These are phyloP conservation scores for Megalops atlanticus DNA, from an alignment of 2,113 vertebrate genomes.

Conservation along the genomic window DNA sequence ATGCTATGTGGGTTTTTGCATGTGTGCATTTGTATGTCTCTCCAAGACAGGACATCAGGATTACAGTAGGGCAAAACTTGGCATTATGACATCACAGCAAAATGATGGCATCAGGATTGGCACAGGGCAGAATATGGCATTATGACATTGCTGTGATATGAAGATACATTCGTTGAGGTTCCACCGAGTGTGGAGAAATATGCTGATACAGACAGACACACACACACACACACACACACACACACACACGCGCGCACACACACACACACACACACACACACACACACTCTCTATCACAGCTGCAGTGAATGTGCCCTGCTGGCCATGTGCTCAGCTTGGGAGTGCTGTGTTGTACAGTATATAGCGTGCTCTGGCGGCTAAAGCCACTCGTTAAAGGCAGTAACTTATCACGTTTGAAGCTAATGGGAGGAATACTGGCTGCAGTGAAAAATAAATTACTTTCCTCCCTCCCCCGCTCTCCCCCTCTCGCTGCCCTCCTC, in stretches of 20 bases:
- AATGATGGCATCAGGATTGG: no score
- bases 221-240: not conserved
- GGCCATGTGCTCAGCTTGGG: no score
- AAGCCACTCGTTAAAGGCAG: conserved; percentile 76
- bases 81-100: no score
- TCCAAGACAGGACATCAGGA: no score
- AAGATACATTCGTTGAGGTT: no score
- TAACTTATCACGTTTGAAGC: conserved; percentile 80
- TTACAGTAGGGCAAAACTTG: no score
- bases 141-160: no score
- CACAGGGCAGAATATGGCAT: no score
- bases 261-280: not conserved
- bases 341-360: conserved; percentile 17
- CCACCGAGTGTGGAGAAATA: not conserved
- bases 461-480: conserved; percentile 45
- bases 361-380: conserved; percentile 70
- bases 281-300: not conserved
- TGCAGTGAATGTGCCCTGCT: not conserved
- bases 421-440: conserved; percentile 81
- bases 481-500: conserved; percentile 76
- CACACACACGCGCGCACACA: not conserved
- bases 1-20: not conserved
- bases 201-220: not conserved
- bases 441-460: conserved; percentile 79
- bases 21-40: no score